Evolutionary conservation across 2,888 invertebrate species (phyloP), one percentile per base, ranked within the genome.

Genomic region (Homarus gammarus): DNA sequence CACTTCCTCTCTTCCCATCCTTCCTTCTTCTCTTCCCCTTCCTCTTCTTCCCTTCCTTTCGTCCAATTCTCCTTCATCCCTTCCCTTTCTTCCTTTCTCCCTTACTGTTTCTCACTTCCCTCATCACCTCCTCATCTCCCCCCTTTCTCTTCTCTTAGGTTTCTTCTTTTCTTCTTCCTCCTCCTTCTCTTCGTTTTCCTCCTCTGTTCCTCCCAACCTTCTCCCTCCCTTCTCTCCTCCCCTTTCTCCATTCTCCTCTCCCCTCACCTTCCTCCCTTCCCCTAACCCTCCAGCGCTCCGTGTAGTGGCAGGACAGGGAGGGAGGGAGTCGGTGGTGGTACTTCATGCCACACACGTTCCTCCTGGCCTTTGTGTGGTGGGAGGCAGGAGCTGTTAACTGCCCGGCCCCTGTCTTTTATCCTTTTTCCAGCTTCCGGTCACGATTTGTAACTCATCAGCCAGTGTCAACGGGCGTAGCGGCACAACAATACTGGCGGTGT

Each of bases 391-490:
- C 68, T 70, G 64, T 68, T 82, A 82, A 82, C 64, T 44, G 82
- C 27, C 31, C 18, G 38, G 36, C 15, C 44, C 78, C 79, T 79
- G 15, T 61, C 56, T 79, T 64, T 83, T 70, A 49, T 51, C 70
- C 72, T 83, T 70, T 83, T 83, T 72, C 72, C 72, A 33, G 83
- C 33, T 83, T 83, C 83, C 31, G 51, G 83, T 83, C 83, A 83
- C 83, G 83, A 83, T 83, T 68, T 83, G 83, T 83, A 72, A 83
- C 83, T 83, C 83, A 72, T 83, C 83, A 83, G 49, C 40, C 72
- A 33, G 68, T 68, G 82, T 82, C 82, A 68, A 56, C 56, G 68
- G 61, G 36, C 36, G 79, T 51, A n/a, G 77, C 56, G 36, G 18
- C 61, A 31, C 49, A 81, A 81, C 81, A 81, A 81, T 64, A 44